A percentile compares a stretch with the other conserved stretches of the same genome.
Conservation (phyloP, 2,113 vertebrate species). For the Oreotragus oreotragus region DNA sequence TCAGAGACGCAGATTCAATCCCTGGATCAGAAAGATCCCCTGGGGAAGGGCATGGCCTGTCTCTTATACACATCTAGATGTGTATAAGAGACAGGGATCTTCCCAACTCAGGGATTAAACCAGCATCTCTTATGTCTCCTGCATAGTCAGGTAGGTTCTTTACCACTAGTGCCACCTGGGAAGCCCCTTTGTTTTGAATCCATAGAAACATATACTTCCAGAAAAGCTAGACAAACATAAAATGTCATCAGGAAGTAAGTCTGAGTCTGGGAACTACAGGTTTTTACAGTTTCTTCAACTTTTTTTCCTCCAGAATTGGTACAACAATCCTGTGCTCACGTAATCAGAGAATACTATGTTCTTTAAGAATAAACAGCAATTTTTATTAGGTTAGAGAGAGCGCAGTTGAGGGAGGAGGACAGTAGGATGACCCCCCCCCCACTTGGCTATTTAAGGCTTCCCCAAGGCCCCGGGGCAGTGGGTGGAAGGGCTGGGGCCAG, state of each 20-base stretch:
- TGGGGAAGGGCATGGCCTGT: too few species aligned
- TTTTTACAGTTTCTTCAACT: too few species aligned
- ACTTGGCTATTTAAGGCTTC: fast-evolving
- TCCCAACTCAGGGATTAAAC: fast-evolving
- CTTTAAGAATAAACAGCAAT: not conserved
- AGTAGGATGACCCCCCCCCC: not conserved
- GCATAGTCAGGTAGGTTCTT: not conserved
- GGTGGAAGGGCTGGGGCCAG: not conserved
- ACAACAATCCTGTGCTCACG: not conserved
- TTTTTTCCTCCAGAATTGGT: not conserved
- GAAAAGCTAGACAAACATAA: too few species aligned
- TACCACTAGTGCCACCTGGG: too few species aligned
- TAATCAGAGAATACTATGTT: not conserved
- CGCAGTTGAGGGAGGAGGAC: fast-evolving
- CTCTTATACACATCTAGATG: too few species aligned
- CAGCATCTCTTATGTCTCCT: not conserved
- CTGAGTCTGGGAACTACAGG: too few species aligned
- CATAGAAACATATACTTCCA: too few species aligned
- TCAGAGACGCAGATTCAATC: not conserved
- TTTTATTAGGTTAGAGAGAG: not conserved
- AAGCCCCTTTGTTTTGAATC: too few species aligned
- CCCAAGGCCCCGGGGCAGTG: fast-evolving
- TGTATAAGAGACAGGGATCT: too few species aligned
- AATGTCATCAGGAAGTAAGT: too few species aligned
- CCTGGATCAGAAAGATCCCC: not conserved